A percentile compares a stretch with the other conserved stretches of the same genome.
Conservation (phyloP, 2,797 vertebrate species). For the Sebastes hopkinsi region DNA sequence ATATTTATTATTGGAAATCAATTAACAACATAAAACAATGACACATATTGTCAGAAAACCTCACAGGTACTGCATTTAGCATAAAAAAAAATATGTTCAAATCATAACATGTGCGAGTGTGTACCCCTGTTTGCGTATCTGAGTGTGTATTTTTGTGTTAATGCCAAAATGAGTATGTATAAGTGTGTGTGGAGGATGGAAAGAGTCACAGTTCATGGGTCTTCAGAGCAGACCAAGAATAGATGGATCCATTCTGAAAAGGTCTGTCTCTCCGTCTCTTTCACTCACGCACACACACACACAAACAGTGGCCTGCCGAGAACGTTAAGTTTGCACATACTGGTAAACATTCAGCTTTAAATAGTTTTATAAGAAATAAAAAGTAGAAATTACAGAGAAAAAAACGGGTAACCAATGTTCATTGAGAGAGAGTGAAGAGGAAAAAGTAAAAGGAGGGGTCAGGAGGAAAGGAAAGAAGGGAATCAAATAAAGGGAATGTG, state of each 20-base stretch:
- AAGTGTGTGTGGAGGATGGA: neutral
- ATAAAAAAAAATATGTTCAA: too few relatives aligned
- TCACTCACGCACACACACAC: neutral
- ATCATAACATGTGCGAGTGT: neutral
- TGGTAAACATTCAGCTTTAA: neutral
- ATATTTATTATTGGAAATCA: too few relatives aligned
- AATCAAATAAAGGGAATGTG: constrained; percentile 17
- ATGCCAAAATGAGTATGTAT: neutral
- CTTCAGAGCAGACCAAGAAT: neutral
- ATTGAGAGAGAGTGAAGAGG: neutral
- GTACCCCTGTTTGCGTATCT: neutral
- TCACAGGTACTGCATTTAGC: too few relatives aligned
- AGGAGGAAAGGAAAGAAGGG: constrained; percentile 6
- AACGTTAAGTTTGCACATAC: neutral
- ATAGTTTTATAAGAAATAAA: neutral
- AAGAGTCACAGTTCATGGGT: constrained; percentile 7
- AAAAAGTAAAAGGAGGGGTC: neutral
- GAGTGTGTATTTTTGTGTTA: neutral
- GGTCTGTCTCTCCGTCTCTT: neutral
- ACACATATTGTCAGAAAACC: too few relatives aligned
- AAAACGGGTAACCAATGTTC: neutral
- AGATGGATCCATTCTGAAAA: neutral
- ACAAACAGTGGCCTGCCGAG: neutral
- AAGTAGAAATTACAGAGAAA: neutral
- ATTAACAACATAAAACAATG: too few relatives aligned